These are phyloP conservation scores for Limnephilus rhombicus DNA, from an alignment of 2,888 invertebrate species.

Conservation along the genomic window DNA sequence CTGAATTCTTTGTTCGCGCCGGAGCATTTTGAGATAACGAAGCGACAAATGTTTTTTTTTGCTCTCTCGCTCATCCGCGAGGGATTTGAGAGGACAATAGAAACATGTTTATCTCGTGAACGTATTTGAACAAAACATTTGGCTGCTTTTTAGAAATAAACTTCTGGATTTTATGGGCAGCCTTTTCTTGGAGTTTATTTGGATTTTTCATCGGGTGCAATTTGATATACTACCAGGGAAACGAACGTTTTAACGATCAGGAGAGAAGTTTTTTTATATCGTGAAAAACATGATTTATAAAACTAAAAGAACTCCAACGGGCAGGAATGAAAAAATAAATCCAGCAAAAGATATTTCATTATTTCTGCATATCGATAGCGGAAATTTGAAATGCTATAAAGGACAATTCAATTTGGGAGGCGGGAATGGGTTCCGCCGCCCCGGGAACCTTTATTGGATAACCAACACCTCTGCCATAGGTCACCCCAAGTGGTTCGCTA, in stretches of 20 bases:
- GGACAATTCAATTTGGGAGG: no score
- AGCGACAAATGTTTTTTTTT: conserved; percentile 53
- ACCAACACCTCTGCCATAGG: no score
- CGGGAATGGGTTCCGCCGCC: no score
- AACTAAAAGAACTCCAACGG: background rate
- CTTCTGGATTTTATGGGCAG: conserved; percentile 11
- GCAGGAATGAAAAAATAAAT: no score
- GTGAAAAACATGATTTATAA: background rate
- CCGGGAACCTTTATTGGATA: no score
- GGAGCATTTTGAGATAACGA: conserved; percentile 44
- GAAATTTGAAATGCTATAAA: no score
- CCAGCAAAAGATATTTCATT: no score
- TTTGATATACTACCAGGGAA: background rate
- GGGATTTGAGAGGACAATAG: conserved; percentile 42
- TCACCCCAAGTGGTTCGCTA: no score
- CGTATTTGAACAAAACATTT: conserved; percentile 32
- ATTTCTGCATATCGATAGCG: no score
- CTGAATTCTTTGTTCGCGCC: conserved; percentile 25
- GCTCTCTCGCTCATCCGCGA: conserved; percentile 21
- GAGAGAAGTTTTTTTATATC: background rate
- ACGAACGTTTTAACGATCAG: background rate
- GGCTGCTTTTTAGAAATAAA: conserved; percentile 4
- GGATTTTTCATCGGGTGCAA: background rate
- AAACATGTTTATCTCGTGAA: conserved; percentile 34
- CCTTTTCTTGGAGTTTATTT: background rate